Conservation (phyloP, 2,113 vertebrate species). For the Ochotona princeps region DNA sequence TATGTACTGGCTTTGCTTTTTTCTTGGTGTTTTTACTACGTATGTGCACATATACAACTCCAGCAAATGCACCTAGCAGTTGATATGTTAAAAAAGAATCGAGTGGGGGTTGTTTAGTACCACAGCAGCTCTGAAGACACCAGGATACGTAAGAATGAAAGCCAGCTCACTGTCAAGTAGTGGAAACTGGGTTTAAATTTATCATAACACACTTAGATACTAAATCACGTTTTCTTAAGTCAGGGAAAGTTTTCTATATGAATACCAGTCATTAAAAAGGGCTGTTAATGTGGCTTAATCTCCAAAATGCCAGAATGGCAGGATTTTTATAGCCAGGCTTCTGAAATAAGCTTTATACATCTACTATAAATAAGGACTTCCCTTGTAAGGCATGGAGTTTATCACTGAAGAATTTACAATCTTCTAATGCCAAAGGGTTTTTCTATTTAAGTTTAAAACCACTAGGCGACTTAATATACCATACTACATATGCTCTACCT, state of each 20-base stretch:
- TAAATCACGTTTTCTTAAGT: background rate
- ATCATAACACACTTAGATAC: background rate
- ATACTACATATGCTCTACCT: background rate
- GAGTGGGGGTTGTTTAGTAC: background rate
- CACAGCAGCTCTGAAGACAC: background rate
- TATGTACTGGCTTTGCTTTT: background rate
- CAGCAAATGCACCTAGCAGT: background rate
- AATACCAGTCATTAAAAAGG: conserved; percentile 3
- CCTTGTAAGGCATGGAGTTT: background rate
- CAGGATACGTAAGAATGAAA: background rate
- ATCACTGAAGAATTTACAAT: background rate
- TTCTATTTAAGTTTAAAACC: background rate
- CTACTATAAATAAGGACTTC: background rate
- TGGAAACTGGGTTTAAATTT: background rate
- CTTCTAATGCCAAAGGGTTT: background rate
- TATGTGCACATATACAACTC: fast-evolving
- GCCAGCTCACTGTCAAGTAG: background rate
- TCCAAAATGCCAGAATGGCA: background rate
- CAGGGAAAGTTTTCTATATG: background rate
- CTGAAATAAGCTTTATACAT: conserved; percentile 8
- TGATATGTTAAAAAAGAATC: background rate
- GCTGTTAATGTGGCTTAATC: background rate
- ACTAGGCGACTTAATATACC: background rate
- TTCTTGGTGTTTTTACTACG: background rate
- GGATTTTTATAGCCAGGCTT: conserved; percentile 4